These are phyloP conservation scores for Ariopsis seemanni DNA, from an alignment of 2,113 vertebrate species.

Conservation along the genomic window DNA sequence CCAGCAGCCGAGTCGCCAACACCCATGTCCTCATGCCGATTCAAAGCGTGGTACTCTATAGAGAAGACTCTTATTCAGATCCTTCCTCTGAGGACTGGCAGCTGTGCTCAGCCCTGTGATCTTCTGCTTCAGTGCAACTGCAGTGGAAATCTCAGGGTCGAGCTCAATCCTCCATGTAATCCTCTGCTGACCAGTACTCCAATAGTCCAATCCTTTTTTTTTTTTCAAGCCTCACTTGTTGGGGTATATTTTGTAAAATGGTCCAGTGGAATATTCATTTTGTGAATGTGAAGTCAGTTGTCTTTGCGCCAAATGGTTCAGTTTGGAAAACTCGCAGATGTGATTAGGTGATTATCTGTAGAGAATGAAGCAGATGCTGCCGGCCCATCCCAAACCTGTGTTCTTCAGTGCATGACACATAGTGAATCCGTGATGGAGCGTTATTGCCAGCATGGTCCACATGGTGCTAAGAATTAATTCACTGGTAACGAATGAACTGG, in stretches of 20 bases:
- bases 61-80: slow-evolving; percentile 23
- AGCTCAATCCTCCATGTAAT: slow-evolving; percentile 9
- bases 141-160: not conserved
- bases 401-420: slow-evolving; percentile 10
- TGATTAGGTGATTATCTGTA: slow-evolving; percentile 25
- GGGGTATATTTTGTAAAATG: not conserved
- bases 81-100: slow-evolving; percentile 25
- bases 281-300: not conserved
- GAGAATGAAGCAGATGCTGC: slow-evolving; percentile 31
- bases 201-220: not conserved
- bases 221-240: not conserved
- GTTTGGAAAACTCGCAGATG: slow-evolving; percentile 16
- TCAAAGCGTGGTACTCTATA: slow-evolving; percentile 23
- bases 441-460: not conserved
- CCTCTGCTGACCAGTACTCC: slow-evolving; percentile 7
- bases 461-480: not conserved
- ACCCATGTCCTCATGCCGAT: slow-evolving; percentile 18
- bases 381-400: not conserved
- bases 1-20: not conserved
- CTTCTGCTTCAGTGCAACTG: slow-evolving; percentile 14
- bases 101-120: slow-evolving; percentile 28
- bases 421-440: not conserved
- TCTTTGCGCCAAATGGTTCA: slow-evolving; percentile 21
- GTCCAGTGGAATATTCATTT: not conserved
- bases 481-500: not conserved